A percentile compares a stretch with the other conserved stretches of the same genome.
Evolutionary conservation across 2,797 vertebrate species (phyloP).

Genomic region (Cossypha heuglini): DNA sequence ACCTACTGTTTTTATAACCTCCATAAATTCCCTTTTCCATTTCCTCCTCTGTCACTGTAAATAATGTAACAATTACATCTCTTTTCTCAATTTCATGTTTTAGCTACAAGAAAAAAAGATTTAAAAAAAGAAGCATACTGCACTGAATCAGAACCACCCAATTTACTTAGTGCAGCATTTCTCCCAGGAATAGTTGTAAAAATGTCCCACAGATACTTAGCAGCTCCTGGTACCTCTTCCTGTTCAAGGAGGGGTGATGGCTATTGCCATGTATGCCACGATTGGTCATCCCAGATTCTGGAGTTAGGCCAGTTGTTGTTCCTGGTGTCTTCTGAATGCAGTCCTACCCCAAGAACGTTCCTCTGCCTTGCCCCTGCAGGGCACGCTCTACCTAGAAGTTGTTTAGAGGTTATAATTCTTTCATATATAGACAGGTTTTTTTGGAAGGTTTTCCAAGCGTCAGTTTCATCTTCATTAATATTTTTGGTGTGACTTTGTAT

Average conservation of each 20-base stretch:
- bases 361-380: not conserved
- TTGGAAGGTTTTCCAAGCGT: not conserved
- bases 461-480: not conserved
- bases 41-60: not conserved
- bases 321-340: not conserved
- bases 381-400: not conserved
- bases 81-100: not conserved
- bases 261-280: not conserved
- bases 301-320: not conserved
- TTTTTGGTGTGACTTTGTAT: not conserved
- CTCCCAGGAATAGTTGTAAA: not conserved
- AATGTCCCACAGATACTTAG: not conserved
- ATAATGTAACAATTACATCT: not conserved
- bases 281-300: not conserved
- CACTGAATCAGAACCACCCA: not conserved
- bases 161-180: not conserved
- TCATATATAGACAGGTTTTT: accelerated
- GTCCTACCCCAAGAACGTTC: accelerated
- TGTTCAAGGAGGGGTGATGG: not conserved
- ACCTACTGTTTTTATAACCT: not conserved
- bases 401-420: not conserved
- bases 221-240: not conserved
- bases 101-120: not conserved
- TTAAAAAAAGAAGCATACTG: not conserved
- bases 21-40: not conserved